Evolutionary conservation across 2,113 vertebrate species (phyloP).

Genomic region (Sorex araneus): DNA sequence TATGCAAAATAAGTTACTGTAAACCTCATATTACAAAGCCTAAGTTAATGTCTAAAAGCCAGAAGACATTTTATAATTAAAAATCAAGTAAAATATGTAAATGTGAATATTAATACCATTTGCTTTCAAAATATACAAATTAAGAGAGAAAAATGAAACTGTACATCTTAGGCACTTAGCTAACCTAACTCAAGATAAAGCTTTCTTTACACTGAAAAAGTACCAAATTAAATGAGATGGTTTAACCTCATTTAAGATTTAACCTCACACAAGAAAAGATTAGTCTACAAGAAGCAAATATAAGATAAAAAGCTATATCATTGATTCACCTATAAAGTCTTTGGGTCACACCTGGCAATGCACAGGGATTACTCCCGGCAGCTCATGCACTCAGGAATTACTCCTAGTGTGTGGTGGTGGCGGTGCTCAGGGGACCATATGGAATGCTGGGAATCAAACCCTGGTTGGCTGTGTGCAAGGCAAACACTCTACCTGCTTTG

Average conservation of each 20-base stretch:
- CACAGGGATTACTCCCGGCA: too few relatives aligned
- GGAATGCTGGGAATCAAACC: too few relatives aligned
- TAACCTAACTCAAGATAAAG: constrained; percentile 2
- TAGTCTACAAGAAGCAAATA: not conserved
- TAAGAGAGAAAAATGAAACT: constrained; percentile 39
- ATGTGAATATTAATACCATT: constrained; percentile 38
- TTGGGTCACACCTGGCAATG: too few relatives aligned
- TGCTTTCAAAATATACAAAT: constrained; percentile 54
- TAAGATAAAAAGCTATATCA: constrained; percentile 48
- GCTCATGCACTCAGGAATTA: too few relatives aligned
- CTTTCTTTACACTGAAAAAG: not conserved
- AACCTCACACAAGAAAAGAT: constrained; percentile 20
- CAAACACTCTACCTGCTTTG: too few relatives aligned
- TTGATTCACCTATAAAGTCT: constrained; percentile 21
- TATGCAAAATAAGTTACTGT: constrained; percentile 4
- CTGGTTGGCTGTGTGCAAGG: too few relatives aligned
- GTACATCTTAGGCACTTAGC: not conserved
- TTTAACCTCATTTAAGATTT: constrained; percentile 35
- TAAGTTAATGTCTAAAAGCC: constrained; percentile 46
- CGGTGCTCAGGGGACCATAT: too few relatives aligned
- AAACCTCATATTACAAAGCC: constrained; percentile 25
- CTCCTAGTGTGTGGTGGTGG: too few relatives aligned
- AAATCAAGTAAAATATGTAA: constrained; percentile 63
- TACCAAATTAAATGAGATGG: constrained; percentile 30
- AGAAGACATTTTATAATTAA: not conserved